A percentile compares a stretch with the other conserved stretches of the same genome.
Conservation (phyloP, 2,797 vertebrate genomes). For the Lophius americanus region DNA sequence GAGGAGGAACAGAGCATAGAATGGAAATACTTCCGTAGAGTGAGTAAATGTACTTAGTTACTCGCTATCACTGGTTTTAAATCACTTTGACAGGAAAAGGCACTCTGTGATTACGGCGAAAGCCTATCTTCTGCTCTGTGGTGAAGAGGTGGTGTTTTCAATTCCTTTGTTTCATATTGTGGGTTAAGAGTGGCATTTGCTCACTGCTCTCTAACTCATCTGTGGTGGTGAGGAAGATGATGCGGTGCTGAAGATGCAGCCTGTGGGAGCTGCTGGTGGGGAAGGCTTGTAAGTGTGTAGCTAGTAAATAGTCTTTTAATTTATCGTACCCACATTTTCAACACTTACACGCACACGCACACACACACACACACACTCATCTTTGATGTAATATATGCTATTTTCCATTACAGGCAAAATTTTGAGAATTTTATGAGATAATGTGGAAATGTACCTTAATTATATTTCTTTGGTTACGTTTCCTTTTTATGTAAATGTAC, state of each 20-base stretch:
- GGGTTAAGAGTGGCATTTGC: constrained; percentile 41
- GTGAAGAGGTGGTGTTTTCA: constrained; percentile 43
- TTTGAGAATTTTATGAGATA: constrained; percentile 27
- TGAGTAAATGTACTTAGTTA: too few species aligned
- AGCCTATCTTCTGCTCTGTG: constrained; percentile 26
- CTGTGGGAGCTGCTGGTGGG: constrained; percentile 14
- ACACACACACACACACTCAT: background rate
- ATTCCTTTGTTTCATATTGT: constrained; percentile 42
- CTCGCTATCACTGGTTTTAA: background rate
- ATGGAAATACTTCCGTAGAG: too few species aligned
- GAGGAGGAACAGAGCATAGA: too few species aligned
- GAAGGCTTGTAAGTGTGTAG: constrained; percentile 1
- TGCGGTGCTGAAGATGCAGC: constrained; percentile 9
- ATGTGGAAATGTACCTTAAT: constrained; percentile 30
- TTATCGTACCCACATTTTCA: constrained; percentile 2
- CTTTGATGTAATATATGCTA: background rate
- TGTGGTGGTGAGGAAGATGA: constrained; percentile 6
- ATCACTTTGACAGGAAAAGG: constrained; percentile 45
- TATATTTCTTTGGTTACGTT: constrained; percentile 16
- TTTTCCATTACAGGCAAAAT: constrained; percentile 24
- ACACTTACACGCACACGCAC: background rate
- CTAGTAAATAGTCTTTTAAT: constrained; percentile 19
- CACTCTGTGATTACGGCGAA: constrained; percentile 45
- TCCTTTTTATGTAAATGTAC: constrained; percentile 38
- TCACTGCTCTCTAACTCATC: constrained; percentile 31